Evolutionary conservation across 1,140 invertebrate genomes (phyloP), one percentile per base, ranked within the genome.

Genomic region (Cyphomyrmex costatus): DNA sequence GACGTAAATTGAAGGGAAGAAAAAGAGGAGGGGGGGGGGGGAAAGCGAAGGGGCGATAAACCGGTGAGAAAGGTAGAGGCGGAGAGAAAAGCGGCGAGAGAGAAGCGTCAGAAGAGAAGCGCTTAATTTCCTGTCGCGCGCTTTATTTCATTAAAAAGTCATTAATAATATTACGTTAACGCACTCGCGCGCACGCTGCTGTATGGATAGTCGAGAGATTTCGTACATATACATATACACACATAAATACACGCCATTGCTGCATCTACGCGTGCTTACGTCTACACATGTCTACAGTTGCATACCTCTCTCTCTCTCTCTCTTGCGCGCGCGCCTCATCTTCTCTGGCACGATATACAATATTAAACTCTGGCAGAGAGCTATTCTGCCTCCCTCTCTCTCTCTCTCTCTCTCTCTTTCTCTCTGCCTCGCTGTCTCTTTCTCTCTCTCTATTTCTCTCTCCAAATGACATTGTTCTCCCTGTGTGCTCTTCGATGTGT

Each of bases 71-170:
- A 73, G 27, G 24, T 36, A 65, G 61, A 65, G 30, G n/a, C 49
- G 65, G 71, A 65, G 63, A 65, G 63, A 73, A 46, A 56, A 68
- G 74, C 21, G 30, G 60, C 30, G 80, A 86, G 60, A 36, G 80
- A 86, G 88, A 66, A 56, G 71, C 56, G 82, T 88, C 65, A 77
- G 73, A 76, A 89, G 87, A 80, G 89, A 63, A 82, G 82, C 51
- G 80, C 85, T 91, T 91, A 91, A 91, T 91, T 91, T 91, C 90
- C 90, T 87, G 84, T 85, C 86, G 73, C 80, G 73, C 61, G 85
- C 73, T 91, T 91, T 88, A 91, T 91, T 91, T 86, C 86, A 86
- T 91, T 90, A 91, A 91, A 91, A 91, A 89, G 86, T 91, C 90
- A 86, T 91, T 91, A 88, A 90, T 91, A 86, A 88, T 42, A 74